phyloP scores from a whole-genome alignment of 1,140 invertebrate genomes.

The Bombus turneri region DNA sequence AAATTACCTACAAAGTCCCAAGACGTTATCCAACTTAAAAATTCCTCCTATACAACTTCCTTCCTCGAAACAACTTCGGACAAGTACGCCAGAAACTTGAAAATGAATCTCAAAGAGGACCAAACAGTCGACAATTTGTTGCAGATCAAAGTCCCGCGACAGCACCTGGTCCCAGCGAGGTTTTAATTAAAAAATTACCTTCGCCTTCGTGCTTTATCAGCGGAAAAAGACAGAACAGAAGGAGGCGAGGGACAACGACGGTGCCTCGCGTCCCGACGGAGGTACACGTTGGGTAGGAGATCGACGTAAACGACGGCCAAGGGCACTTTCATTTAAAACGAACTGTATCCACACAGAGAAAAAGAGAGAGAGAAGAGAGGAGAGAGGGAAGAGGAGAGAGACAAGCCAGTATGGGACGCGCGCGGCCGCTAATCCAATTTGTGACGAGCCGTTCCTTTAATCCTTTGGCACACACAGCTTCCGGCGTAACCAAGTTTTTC shows the following conservation, averaged over 20 bases:
- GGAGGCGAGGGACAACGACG: not conserved
- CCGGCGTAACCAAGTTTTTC: slow-evolving; percentile 60
- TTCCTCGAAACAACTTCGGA: too few species aligned
- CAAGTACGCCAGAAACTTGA: too few species aligned
- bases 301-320: slow-evolving; percentile 59
- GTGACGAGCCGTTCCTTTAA: slow-evolving; percentile 64
- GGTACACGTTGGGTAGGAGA: slow-evolving; percentile 8
- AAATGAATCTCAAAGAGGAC: too few species aligned
- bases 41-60: too few species aligned
- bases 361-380: not conserved
- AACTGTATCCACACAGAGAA: slow-evolving; percentile 37
- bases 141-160: slow-evolving; percentile 44
- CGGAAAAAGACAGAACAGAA: not conserved
- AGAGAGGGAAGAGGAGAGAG: not conserved
- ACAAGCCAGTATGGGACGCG: slow-evolving; percentile 27
- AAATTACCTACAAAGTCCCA: too few species aligned
- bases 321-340: slow-evolving; percentile 68
- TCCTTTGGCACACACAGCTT: slow-evolving; percentile 61
- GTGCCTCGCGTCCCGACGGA: not conserved
- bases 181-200: slow-evolving; percentile 61
- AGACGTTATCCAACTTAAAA: too few species aligned
- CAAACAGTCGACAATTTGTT: not conserved
- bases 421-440: slow-evolving; percentile 64
- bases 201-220: slow-evolving; percentile 29
- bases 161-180: not conserved